phyloP scores from a whole-genome alignment of 2,888 invertebrate species.

The Rhamnusium bicolor region DNA sequence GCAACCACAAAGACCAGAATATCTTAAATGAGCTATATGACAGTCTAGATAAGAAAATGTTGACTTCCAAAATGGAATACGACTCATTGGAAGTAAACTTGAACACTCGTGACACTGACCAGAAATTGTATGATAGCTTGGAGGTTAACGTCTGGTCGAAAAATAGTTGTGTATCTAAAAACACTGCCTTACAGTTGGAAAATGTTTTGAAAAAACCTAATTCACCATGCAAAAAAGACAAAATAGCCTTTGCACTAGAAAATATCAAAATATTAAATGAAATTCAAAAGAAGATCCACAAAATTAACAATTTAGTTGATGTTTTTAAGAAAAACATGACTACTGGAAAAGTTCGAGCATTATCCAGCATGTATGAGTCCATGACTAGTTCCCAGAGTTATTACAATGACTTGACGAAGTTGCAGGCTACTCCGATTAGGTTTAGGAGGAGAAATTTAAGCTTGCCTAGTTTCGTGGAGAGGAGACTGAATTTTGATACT shows the following conservation, averaged over 20 bases:
- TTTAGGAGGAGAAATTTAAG: constrained; percentile 78
- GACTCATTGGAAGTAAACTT: constrained; percentile 66
- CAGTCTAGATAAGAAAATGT: constrained; percentile 65
- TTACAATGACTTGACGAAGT: constrained; percentile 71
- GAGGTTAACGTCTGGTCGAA: constrained; percentile 63
- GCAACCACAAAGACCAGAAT: constrained; percentile 48
- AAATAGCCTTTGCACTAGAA: constrained; percentile 70
- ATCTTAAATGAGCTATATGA: constrained; percentile 66
- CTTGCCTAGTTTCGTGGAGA: constrained; percentile 63
- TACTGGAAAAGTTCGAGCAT: constrained; percentile 80
- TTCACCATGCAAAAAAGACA: constrained; percentile 52
- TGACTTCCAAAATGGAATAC: constrained; percentile 62
- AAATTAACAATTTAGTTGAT: constrained; percentile 80
- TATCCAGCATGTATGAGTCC: constrained; percentile 82
- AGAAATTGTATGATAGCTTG: constrained; percentile 63
- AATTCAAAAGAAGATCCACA: constrained; percentile 81
- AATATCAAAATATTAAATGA: constrained; percentile 77
- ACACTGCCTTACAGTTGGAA: constrained; percentile 54
- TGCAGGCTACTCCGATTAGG: constrained; percentile 73
- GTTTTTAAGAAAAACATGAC: constrained; percentile 75
- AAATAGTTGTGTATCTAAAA: constrained; percentile 53
- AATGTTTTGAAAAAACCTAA: constrained; percentile 69
- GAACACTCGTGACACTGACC: constrained; percentile 57
- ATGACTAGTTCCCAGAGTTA: constrained; percentile 74
- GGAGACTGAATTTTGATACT: constrained; percentile 56